Evolutionary conservation across 1,140 invertebrate genomes (phyloP).

Genomic region (Lucilia sericata): DNA sequence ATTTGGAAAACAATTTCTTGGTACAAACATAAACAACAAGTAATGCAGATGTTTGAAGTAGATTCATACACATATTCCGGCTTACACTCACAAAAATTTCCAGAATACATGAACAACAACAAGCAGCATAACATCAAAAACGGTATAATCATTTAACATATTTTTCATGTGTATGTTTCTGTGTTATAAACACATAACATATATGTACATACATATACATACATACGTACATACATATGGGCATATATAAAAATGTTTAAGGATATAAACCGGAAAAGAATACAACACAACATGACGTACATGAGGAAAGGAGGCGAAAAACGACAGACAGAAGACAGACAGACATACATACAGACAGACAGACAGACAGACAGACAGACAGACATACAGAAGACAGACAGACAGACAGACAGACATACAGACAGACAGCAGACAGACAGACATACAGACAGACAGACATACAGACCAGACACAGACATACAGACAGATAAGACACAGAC

Average conservation of each 20-base stretch:
- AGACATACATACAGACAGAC: too few species aligned
- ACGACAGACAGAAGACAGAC: too few species aligned
- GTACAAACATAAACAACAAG: constrained; percentile 34
- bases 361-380: too few species aligned
- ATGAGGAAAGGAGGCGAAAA: too few species aligned
- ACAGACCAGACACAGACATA: too few species aligned
- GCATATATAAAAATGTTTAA: not conserved
- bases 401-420: too few species aligned
- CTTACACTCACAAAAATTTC: not conserved
- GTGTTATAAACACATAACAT: too few species aligned
- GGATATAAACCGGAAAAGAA: not conserved
- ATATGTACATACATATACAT: not conserved
- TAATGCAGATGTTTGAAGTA: constrained; percentile 29
- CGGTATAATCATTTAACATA: not conserved
- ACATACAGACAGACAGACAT: too few species aligned
- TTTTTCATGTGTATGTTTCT: too few species aligned
- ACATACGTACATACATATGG: not conserved
- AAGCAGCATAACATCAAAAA: not conserved
- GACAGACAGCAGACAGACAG: too few species aligned
- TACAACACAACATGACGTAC: not conserved
- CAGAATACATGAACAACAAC: not conserved
- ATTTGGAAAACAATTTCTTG: constrained; percentile 34
- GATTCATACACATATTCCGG: not conserved
- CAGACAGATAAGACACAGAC: too few species aligned
- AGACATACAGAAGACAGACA: too few species aligned